phyloP scores from a whole-genome alignment of 2,888 invertebrate genomes.

The Tipula lateralis region DNA sequence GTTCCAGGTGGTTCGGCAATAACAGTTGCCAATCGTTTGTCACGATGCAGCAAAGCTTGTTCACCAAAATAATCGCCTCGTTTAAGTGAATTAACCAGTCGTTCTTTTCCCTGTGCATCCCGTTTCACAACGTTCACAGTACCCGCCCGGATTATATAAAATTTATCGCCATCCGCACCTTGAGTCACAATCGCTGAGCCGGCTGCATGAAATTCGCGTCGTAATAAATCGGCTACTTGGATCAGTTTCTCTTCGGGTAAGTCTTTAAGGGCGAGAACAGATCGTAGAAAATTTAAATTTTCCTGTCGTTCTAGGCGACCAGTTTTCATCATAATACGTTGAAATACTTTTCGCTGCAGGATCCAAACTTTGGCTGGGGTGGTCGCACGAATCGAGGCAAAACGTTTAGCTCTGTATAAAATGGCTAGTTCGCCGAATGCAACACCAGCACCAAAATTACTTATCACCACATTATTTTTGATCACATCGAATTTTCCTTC shows the following conservation, averaged over 20 bases:
- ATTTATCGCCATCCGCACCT: conserved; percentile 83
- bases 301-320: conserved; percentile 80
- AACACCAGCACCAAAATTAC: conserved; percentile 73
- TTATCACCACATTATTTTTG: conserved; percentile 70
- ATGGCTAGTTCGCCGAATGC: conserved; percentile 91
- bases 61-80: conserved; percentile 87
- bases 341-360: conserved; percentile 78
- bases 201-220: conserved; percentile 77
- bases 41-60: conserved; percentile 78
- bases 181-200: conserved; percentile 76
- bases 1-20: conserved; percentile 79
- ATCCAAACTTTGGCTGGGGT: conserved; percentile 82
- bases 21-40: conserved; percentile 83
- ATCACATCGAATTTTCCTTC: conserved; percentile 83
- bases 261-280: conserved; percentile 72
- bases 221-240: conserved; percentile 81
- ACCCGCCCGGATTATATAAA: conserved; percentile 84
- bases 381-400: conserved; percentile 73
- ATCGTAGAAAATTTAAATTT: conserved; percentile 75
- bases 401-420: conserved; percentile 86
- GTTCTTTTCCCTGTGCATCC: conserved; percentile 53
- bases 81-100: conserved; percentile 63
- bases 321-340: conserved; percentile 82
- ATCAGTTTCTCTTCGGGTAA: conserved; percentile 65
- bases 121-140: conserved; percentile 69